Percentiles rank a stretch among this genome's conserved stretches.
These are phyloP conservation scores for Tipula confusa DNA, from an alignment of 2,888 invertebrate species.

Conservation along the genomic window DNA sequence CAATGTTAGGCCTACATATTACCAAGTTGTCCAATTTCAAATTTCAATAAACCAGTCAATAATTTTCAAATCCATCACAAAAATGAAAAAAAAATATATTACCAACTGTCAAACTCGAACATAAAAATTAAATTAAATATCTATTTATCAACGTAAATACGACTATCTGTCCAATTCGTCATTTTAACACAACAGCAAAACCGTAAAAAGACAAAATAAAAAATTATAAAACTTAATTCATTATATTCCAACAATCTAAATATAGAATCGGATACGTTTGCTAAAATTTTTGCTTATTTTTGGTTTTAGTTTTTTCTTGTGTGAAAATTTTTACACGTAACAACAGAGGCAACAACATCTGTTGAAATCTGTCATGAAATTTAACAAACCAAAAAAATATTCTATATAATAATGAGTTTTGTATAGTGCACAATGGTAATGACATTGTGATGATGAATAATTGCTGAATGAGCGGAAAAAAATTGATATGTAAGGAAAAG, in stretches of 20 bases:
- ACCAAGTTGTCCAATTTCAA: too few relatives aligned
- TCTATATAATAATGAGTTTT: neutral
- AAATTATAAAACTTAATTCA: neutral
- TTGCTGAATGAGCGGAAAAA: neutral
- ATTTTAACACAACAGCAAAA: neutral
- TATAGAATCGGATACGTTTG: slow-evolving; percentile 20
- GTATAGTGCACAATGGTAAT: neutral
- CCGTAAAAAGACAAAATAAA: neutral
- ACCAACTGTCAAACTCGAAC: neutral
- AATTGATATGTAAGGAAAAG: too few relatives aligned
- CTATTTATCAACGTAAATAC: neutral
- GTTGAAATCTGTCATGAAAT: neutral
- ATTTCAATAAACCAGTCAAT: neutral
- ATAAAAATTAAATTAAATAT: neutral
- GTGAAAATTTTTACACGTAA: neutral
- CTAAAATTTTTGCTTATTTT: neutral
- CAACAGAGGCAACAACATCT: neutral
- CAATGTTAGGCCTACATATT: neutral
- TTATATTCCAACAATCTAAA: neutral
- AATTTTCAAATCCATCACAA: too few relatives aligned
- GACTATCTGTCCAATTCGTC: neutral
- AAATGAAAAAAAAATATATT: neutral
- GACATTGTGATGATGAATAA: neutral
- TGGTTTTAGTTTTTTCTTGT: too few relatives aligned
- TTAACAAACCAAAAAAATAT: neutral